These are phyloP conservation scores for Lamprotornis superbus DNA, from an alignment of 2,113 vertebrate genomes.

Conservation along the genomic window DNA sequence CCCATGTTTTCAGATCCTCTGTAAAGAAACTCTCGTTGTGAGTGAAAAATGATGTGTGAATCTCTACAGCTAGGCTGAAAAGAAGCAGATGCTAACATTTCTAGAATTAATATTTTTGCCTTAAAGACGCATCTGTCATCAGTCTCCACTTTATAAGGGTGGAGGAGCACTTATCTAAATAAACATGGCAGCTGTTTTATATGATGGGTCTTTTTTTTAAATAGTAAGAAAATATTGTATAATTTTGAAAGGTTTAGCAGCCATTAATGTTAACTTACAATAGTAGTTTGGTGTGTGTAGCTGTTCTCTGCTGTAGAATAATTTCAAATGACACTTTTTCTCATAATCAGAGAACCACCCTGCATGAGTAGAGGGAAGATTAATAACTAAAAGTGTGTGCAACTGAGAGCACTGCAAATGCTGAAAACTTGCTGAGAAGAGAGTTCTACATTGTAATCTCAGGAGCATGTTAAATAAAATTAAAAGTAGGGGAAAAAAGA, in stretches of 20 bases:
- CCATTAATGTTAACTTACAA: neutral
- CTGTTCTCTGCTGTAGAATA: conserved; percentile 5
- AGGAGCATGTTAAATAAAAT: neutral
- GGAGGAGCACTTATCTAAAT: conserved; percentile 70
- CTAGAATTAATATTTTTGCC: conserved; percentile 70
- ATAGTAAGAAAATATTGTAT: conserved; percentile 9
- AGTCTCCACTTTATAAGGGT: conserved; percentile 57
- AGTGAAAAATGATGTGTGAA: conserved; percentile 72
- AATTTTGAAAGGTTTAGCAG: neutral
- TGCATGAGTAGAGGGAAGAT: neutral
- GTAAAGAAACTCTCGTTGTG: neutral
- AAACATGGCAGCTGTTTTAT: conserved; percentile 72
- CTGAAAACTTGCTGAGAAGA: conserved; percentile 10
- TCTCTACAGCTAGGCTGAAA: conserved; percentile 60
- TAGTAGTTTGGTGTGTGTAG: neutral
- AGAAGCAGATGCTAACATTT: conserved; percentile 73
- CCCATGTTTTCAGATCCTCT: conserved; percentile 59
- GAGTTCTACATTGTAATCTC: neutral
- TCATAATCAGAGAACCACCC: conserved; percentile 16
- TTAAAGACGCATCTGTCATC: conserved; percentile 74
- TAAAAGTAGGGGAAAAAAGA: neutral
- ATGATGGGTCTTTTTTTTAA: conserved; percentile 9
- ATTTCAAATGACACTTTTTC: conserved; percentile 43
- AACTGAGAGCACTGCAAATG: neutral
- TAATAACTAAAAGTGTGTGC: neutral